Evolutionary conservation across 2,113 vertebrate species (phyloP).

Genomic region (Thalassarche chlororhynchos): DNA sequence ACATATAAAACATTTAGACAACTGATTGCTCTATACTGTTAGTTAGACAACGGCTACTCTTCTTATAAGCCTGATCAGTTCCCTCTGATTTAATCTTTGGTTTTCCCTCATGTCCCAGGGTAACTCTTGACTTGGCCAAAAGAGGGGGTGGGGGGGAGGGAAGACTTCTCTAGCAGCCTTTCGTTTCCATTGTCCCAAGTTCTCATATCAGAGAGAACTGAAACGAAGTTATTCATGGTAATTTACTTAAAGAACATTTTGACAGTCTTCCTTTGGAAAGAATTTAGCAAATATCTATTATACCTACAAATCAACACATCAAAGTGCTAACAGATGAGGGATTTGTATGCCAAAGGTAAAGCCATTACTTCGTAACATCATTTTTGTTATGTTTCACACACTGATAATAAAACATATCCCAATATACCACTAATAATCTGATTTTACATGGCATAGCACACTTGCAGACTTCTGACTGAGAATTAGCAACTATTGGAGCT

Average conservation of each 20-base stretch:
- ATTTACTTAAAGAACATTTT: background rate
- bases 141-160: rapidly evolving
- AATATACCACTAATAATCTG: background rate
- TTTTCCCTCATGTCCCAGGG: background rate
- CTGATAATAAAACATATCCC: background rate
- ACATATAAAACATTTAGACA: background rate
- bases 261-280: background rate
- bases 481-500: background rate
- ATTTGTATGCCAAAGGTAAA: background rate
- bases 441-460: background rate
- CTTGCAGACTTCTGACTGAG: background rate
- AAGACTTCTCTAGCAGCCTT: background rate
- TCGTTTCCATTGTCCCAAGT: background rate
- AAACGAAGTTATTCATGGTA: background rate
- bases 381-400: background rate
- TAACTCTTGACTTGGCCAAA: background rate
- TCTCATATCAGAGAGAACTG: background rate
- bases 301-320: background rate
- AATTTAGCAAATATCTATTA: background rate
- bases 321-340: background rate
- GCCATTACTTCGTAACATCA: background rate
- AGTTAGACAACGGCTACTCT: background rate
- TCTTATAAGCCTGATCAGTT: background rate
- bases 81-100: background rate
- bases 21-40: background rate